Percentiles rank a stretch among this genome's conserved stretches.
phyloP scores from a whole-genome alignment of 2,888 invertebrate species.

The Ornithoptera priamus region DNA sequence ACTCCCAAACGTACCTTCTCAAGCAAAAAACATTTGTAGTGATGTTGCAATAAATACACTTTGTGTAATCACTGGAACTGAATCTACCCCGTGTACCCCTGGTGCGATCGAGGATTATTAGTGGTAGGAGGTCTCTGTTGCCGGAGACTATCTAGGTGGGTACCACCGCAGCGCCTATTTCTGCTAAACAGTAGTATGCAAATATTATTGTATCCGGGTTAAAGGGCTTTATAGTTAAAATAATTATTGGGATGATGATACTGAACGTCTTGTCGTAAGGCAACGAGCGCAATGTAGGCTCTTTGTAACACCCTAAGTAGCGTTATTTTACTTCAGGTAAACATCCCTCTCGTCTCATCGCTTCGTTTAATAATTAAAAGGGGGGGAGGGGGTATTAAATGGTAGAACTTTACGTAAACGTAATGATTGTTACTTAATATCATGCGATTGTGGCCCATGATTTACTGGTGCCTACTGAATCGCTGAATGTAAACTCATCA shows the following conservation, averaged over 20 bases:
- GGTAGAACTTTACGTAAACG: background rate
- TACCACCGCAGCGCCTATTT: too few species aligned
- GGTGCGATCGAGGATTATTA: background rate
- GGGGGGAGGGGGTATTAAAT: background rate
- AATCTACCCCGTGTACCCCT: background rate
- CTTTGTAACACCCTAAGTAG: background rate
- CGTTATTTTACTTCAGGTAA: too few species aligned
- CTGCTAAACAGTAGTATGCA: too few species aligned
- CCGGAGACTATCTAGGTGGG: too few species aligned
- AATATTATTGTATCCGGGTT: too few species aligned
- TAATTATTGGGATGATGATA: background rate
- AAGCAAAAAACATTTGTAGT: background rate
- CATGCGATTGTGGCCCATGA: too few species aligned
- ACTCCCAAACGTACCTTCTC: background rate
- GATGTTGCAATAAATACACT: background rate
- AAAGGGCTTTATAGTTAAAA: too few species aligned
- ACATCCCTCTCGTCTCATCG: too few species aligned
- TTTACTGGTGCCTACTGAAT: too few species aligned
- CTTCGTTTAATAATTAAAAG: background rate
- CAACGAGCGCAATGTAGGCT: background rate
- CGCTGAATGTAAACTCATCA: background rate
- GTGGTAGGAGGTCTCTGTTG: background rate
- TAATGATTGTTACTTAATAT: background rate
- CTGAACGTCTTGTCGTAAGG: background rate
- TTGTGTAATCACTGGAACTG: background rate